phyloP scores from a whole-genome alignment of 1,140 invertebrate species.

The Zaprionus capensis region DNA sequence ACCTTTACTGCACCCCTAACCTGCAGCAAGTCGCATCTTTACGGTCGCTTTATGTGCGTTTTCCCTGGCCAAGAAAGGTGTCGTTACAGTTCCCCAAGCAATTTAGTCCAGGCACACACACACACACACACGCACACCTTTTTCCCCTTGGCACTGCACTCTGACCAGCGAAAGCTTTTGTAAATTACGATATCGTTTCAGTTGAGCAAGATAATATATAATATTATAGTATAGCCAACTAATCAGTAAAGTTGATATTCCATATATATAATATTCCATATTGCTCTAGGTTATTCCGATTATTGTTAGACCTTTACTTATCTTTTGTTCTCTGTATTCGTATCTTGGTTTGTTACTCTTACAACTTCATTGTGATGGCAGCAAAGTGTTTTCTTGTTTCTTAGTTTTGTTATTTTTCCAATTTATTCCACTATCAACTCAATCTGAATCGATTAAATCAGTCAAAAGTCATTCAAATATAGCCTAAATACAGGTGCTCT shows the following conservation, averaged over 20 bases:
- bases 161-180: not conserved
- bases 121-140: not conserved
- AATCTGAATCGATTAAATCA: too few species aligned
- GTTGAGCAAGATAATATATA: not conserved
- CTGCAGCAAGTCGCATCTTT: constrained; percentile 20
- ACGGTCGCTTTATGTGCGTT: constrained; percentile 27
- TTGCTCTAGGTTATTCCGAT: not conserved
- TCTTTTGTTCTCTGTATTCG: too few species aligned
- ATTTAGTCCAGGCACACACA: constrained; percentile 34
- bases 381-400: too few species aligned
- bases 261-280: not conserved
- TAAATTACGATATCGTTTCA: constrained; percentile 5
- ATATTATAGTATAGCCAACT: not conserved
- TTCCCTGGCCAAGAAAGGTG: constrained; percentile 44
- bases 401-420: too few species aligned
- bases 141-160: not conserved
- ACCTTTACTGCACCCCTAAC: constrained; percentile 5
- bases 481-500: not conserved
- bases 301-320: too few species aligned
- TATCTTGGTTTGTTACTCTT: too few species aligned
- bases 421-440: too few species aligned
- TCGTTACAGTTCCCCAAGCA: constrained; percentile 52
- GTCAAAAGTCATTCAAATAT: too few species aligned
- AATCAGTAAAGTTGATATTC: not conserved
- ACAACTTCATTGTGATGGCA: too few species aligned